These are phyloP conservation scores for Steatornis caripensis DNA, from an alignment of 2,113 vertebrate species.

Conservation along the genomic window DNA sequence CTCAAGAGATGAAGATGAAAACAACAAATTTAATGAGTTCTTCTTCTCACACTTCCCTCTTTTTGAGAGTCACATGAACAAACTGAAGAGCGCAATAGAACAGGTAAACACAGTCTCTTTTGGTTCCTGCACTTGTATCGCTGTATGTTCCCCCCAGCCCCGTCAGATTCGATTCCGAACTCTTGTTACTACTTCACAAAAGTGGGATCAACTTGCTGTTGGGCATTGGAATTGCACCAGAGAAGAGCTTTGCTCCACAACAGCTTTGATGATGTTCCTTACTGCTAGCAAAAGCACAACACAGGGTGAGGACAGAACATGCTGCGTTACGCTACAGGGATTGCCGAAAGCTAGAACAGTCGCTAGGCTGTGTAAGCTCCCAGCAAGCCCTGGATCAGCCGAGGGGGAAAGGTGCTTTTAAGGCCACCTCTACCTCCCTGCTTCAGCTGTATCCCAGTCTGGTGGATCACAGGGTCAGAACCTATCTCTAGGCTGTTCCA, in stretches of 20 bases:
- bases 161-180: not conserved
- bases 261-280: not conserved
- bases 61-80: slow-evolving; percentile 99
- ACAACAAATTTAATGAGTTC: slow-evolving; percentile 94
- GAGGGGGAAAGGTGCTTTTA: not conserved
- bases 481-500: not conserved
- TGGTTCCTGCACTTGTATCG: not conserved
- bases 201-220: not conserved
- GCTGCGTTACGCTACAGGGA: accelerated
- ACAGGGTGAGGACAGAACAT: not conserved
- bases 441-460: not conserved
- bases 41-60: slow-evolving; percentile 99
- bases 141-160: not conserved
- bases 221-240: not conserved
- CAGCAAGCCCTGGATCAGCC: not conserved
- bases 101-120: slow-evolving; percentile 78
- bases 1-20: slow-evolving; percentile 89
- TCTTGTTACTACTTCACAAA: not conserved
- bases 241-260: not conserved
- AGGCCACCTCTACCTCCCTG: not conserved
- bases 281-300: not conserved
- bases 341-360: not conserved
- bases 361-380: not conserved
- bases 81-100: slow-evolving; percentile 95
- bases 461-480: not conserved